These are phyloP conservation scores for Lithophane leautieri DNA, from an alignment of 2,888 invertebrate species.

Conservation along the genomic window DNA sequence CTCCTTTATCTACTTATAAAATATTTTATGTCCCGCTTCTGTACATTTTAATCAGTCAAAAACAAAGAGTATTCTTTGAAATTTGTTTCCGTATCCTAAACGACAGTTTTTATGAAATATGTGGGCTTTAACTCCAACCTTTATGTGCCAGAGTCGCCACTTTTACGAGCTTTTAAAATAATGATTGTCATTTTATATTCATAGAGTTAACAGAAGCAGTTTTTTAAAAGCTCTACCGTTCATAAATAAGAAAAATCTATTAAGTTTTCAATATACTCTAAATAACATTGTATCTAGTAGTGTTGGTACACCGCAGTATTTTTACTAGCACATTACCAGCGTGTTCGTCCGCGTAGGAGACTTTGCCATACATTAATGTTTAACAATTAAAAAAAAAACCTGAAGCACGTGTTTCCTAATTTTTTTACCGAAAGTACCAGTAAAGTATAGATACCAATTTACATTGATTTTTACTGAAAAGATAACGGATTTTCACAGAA, in stretches of 20 bases:
- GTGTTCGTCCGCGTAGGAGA: no score
- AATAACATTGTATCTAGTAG: no score
- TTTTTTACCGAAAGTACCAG: no score
- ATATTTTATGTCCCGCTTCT: slow-evolving; percentile 84
- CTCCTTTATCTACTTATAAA: slow-evolving; percentile 82
- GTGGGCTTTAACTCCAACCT: slow-evolving; percentile 67
- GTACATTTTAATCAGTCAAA: slow-evolving; percentile 88
- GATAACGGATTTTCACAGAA: no score
- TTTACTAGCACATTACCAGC: no score
- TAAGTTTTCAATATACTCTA: no score
- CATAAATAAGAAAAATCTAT: slow-evolving; percentile 1
- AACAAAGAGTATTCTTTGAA: slow-evolving; percentile 84
- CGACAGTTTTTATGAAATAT: slow-evolving; percentile 81
- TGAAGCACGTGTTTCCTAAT: no score
- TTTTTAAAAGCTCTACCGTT: slow-evolving; percentile 10
- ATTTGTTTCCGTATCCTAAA: slow-evolving; percentile 85
- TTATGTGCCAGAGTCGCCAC: slow-evolving; percentile 64
- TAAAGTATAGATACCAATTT: no score
- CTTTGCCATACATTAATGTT: no score
- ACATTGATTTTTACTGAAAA: no score
- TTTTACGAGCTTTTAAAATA: slow-evolving; percentile 67
- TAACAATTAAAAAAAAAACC: no score
- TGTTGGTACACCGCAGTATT: no score
- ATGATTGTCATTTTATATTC: slow-evolving; percentile 55
- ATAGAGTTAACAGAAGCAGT: slow-evolving; percentile 29